Evolutionary conservation across 2,888 invertebrate genomes (phyloP), one percentile per base, ranked within the genome.

Genomic region (Phorcus lineatus): DNA sequence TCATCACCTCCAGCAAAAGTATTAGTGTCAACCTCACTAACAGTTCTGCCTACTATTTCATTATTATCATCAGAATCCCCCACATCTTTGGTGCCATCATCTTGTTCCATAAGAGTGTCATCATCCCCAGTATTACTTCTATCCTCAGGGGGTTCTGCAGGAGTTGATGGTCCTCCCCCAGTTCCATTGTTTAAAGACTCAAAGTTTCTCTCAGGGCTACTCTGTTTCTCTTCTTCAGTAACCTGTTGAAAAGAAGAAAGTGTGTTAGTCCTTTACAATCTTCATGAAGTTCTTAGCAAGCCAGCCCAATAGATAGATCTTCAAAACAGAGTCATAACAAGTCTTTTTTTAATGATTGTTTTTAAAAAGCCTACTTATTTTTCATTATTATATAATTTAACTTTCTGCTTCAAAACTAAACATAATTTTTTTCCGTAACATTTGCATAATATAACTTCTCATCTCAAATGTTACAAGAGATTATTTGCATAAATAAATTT

Each of bases 221-320:
- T 36, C 47, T 70, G 19, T 70, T 70, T 78, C 40, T 67, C 75
- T 54, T 62, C 53, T n/a, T 53, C 62, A 57, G 70, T n/a, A 47
- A 31, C 31, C 75, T 36, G n/a, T 24, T 31, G 6, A 19, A 47
- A 31, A 17, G 28, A 70, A 31, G 77, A 24, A 66, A 55, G n/a
- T 77, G 75, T 4, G 36, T 47, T 36, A 36, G 36, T 36, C 36
- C 36, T 36, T 36, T 36, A 7, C 7, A 36, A 36, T 6, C 36
- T 36, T n/a, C n/a, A n/a, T n/a, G n/a, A n/a, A n/a, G n/a, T n/a
- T n/a, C n/a, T n/a, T n/a, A n/a, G n/a, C n/a, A n/a, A n/a, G n/a
- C n/a, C n/a, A n/a, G 47, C 47, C 47, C 13, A 47, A 9, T 36
- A 36, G n/a, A n/a, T n/a, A n/a, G n/a, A n/a, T n/a, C n/a, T n/a